These are phyloP conservation scores for Euproctis similis DNA, from an alignment of 2,888 invertebrate genomes.

Conservation along the genomic window DNA sequence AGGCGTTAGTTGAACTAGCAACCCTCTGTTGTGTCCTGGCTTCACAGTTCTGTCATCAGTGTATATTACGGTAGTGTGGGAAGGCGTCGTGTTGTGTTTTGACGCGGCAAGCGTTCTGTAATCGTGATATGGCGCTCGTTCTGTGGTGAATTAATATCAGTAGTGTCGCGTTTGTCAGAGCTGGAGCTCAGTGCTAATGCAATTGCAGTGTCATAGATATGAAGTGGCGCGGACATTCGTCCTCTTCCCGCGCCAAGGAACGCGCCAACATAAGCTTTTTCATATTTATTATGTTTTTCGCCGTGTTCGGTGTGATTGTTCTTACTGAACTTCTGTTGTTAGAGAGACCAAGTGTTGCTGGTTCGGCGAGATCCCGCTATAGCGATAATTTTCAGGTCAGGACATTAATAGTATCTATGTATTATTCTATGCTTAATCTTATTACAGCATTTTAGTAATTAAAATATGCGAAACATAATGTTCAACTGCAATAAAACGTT, in stretches of 20 bases:
- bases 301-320: slow-evolving; percentile 90
- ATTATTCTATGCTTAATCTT: too few species aligned
- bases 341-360: slow-evolving; percentile 75
- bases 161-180: slow-evolving; percentile 38
- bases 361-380: slow-evolving; percentile 68
- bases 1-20: slow-evolving; percentile 32
- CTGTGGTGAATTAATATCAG: slow-evolving; percentile 44
- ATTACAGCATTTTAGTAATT: too few species aligned
- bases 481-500: too few species aligned
- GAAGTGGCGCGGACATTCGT: slow-evolving; percentile 70
- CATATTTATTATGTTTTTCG: slow-evolving; percentile 93
- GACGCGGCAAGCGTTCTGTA: slow-evolving; percentile 29
- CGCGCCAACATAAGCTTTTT: slow-evolving; percentile 92
- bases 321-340: slow-evolving; percentile 86
- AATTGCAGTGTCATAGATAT: slow-evolving; percentile 44
- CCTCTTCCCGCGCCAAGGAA: slow-evolving; percentile 79
- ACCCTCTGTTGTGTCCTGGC: slow-evolving; percentile 25
- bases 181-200: slow-evolving; percentile 41
- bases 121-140: slow-evolving; percentile 36
- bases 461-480: too few species aligned
- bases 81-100: slow-evolving; percentile 40
- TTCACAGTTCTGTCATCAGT: slow-evolving; percentile 28
- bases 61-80: slow-evolving; percentile 32
- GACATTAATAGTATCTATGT: too few species aligned
- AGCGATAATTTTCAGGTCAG: slow-evolving; percentile 83